These are phyloP conservation scores for Nyctalus aviator DNA, from an alignment of 2,797 vertebrate genomes.

Conservation along the genomic window DNA sequence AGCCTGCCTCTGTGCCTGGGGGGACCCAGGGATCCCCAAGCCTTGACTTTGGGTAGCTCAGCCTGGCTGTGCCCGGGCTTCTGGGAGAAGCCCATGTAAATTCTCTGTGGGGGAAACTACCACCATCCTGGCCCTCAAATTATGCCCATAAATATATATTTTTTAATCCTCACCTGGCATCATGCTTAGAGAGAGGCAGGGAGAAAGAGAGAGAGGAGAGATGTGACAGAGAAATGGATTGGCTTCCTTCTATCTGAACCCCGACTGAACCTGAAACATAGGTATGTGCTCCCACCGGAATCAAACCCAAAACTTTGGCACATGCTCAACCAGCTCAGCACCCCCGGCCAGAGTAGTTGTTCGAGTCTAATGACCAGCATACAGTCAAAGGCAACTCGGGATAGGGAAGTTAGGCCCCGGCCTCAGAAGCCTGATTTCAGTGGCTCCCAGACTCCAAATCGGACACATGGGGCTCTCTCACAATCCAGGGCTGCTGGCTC, in stretches of 20 bases:
- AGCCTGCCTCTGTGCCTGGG: not conserved
- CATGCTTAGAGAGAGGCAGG: not conserved
- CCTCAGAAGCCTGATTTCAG: not conserved
- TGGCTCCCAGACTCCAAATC: not conserved
- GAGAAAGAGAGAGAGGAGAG: not conserved
- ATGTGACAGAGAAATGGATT: not conserved
- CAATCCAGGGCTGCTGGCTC: no score
- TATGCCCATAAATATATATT: not conserved
- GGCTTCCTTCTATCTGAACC: not conserved
- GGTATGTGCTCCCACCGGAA: not conserved
- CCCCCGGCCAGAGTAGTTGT: not conserved
- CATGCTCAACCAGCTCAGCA: not conserved
- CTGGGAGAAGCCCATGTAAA: not conserved
- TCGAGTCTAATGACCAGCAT: not conserved
- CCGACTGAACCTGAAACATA: not conserved
- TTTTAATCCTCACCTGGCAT: not conserved
- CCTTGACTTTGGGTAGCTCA: not conserved
- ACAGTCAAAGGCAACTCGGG: not conserved
- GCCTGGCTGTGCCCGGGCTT: not conserved
- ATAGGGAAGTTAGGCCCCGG: not conserved
- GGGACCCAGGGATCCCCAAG: not conserved
- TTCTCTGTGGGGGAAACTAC: not conserved
- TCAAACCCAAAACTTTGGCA: not conserved
- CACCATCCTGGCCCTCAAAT: not conserved
- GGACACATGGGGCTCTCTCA: not conserved